Evolutionary conservation across 2,797 vertebrate species (phyloP), one percentile per base, ranked within the genome.

Genomic region (Dicrostonyx torquatus): DNA sequence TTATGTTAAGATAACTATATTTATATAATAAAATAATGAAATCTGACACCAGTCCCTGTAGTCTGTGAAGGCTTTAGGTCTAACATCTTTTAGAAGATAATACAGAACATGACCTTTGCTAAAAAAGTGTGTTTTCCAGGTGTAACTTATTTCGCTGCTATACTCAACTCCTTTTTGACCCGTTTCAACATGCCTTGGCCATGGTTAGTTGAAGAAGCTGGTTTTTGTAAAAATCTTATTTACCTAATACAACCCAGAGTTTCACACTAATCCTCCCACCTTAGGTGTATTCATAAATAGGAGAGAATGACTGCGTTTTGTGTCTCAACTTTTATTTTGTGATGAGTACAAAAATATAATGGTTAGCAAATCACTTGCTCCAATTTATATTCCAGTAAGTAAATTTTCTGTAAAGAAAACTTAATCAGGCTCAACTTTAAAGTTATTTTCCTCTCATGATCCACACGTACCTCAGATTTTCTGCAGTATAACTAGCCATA

Each of bases 311-410:
- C 76, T 37, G 40, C 17, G 31, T 80, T 80, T 94, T 94, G 40
- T 88, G 66, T 77, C 14, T 90, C 31, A 50, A 24, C 53, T 45
- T 43, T 31, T 60, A 68, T 96, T 97, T 96, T 91, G 24, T 83
- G 70, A 70, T 76, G 40, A 60, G 2, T 89, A 1, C 62, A 80
- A 76, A 45, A 93, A 50, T 76, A 45, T 83, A 18, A 68, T 18
- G 34, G 13, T 76, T 58, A 88, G 50, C 37, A 95, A 93, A 50
- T 80, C 4, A 22, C 87, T 95, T 94, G 45, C n/a, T 93, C 24
- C 60, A 89, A 94, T 89, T 94, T 93, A 60, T 64, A 78, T 48
- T 70, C 70, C 22, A 88, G 90, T 93, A 89, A 90, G 79, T 93
- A 90, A 93, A 9, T 90, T 83, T 68, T 93, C 45, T 22, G 14